These are phyloP conservation scores for Antigone vipio DNA, from an alignment of 2,113 vertebrate species.

Conservation along the genomic window DNA sequence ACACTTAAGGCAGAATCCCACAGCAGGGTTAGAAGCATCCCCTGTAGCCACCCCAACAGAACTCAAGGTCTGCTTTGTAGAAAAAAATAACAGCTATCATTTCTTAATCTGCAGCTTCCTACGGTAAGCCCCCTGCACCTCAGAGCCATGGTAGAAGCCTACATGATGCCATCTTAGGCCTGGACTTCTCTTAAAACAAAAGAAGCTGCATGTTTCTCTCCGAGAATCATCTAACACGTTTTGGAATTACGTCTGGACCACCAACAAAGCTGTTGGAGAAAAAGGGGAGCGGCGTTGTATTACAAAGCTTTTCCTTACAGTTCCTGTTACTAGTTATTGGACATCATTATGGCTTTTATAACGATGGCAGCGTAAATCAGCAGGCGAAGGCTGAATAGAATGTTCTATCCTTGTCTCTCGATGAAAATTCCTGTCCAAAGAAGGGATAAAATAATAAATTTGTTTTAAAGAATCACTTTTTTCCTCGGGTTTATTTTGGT, in stretches of 20 bases:
- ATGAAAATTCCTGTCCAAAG: conserved; percentile 60
- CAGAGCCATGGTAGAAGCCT: not conserved
- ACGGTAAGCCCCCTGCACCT: not conserved
- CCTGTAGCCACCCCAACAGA: not conserved
- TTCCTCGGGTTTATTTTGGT: conserved; percentile 38
- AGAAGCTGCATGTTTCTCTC: not conserved
- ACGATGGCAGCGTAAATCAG: conserved; percentile 16
- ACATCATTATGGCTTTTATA: conserved; percentile 45
- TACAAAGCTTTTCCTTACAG: conserved; percentile 53
- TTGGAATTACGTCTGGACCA: conserved; percentile 31
- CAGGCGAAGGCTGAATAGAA: conserved; percentile 30
- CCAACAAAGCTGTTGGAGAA: conserved; percentile 52
- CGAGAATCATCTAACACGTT: not conserved
- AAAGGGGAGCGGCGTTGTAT: not conserved
- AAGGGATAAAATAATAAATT: conserved; percentile 53
- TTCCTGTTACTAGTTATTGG: conserved; percentile 48
- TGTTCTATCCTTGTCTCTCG: conserved; percentile 37
- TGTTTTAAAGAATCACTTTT: conserved; percentile 56
- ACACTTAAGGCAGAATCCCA: not conserved
- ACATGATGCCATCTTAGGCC: not conserved
- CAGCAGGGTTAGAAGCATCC: not conserved
- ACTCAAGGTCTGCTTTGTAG: not conserved
- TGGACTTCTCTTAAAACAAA: not conserved
- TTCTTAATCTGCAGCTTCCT: not conserved
- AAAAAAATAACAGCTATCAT: not conserved